Evolutionary conservation across 2,797 vertebrate genomes (phyloP), one percentile per base, ranked within the genome.

Genomic region (Protosalanx chinensis): DNA sequence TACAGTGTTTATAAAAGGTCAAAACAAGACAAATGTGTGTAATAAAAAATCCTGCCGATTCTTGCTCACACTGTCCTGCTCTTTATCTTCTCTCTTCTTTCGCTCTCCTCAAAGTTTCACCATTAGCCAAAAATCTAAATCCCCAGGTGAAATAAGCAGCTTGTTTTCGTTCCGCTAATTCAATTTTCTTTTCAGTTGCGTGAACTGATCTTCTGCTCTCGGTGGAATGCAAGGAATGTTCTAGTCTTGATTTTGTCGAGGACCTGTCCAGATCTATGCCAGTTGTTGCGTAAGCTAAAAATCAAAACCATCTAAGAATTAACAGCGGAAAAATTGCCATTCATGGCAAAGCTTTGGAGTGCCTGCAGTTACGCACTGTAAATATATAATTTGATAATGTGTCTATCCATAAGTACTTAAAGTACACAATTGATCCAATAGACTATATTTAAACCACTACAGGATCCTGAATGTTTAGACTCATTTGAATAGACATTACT

Each of bases 161-260:
- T 66, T 59, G 72, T 8, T 56, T 76, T 4, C 68, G 61, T 71
- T 77, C 41, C 53, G 49, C 67, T 67, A 1, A 70, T 32, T 18
- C 29, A 53, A 35, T 6, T 37, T 67, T 46, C 20, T 64, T 53
- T 13, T 8, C 58, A 15, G 64, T 51, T 6, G 62, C 3, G 10
- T 56, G 3, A 74, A 61, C 10, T 37, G 41, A 69, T 13, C 37
- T 53, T 51, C 59, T 59, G 23, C 30, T 46, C 41, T 37, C 53
- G 64, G 61, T 71, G 76, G 60, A 82, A 76, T 37, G 49, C 27
- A 0, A 74, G 68, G 70, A 82, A 80, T 84, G 81, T 60, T 70
- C 72, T 49, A 20, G 51, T n/a, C 18, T 56, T 56, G 18, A 56
- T 16, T 56, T n/a, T n/a, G 18, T 56, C 4, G 15, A 56, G 18